Conservation (phyloP, 2,888 invertebrate species). For the Epinotia nisella region DNA sequence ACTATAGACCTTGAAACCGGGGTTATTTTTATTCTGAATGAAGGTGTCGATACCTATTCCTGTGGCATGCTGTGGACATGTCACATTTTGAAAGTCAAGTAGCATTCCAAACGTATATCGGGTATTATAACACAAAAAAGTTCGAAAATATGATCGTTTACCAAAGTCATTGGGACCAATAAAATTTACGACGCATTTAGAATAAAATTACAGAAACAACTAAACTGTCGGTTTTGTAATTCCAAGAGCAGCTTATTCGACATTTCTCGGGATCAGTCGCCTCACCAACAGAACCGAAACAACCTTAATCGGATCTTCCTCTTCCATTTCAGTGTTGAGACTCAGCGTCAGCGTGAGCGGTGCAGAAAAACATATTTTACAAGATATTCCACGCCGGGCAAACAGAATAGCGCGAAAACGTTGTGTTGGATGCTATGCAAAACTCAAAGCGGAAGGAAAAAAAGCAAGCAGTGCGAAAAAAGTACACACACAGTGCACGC, state of each 20-base stretch:
- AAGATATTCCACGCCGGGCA: neutral
- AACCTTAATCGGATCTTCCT: neutral
- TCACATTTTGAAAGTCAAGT: too few relatives aligned
- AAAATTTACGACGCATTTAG: neutral
- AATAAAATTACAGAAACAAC: neutral
- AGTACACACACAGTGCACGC: conserved; percentile 2
- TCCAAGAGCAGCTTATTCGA: neutral
- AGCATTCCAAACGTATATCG: too few relatives aligned
- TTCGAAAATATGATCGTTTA: too few relatives aligned
- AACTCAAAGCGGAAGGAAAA: conserved; percentile 1
- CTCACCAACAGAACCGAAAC: too few relatives aligned
- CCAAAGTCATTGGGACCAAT: neutral
- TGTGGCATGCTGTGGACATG: too few relatives aligned
- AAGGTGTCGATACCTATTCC: too few relatives aligned
- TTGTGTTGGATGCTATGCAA: neutral
- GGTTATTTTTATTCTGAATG: too few relatives aligned
- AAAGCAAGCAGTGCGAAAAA: neutral
- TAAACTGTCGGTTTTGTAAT: neutral
- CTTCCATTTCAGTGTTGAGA: neutral
- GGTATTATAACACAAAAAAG: too few relatives aligned
- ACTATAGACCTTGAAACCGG: too few relatives aligned
- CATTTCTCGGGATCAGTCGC: too few relatives aligned
- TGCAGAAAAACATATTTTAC: neutral
- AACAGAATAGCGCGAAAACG: neutral
- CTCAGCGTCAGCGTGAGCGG: neutral